These are phyloP conservation scores for Sturnira hondurensis DNA, from an alignment of 2,113 vertebrate species.

Conservation along the genomic window DNA sequence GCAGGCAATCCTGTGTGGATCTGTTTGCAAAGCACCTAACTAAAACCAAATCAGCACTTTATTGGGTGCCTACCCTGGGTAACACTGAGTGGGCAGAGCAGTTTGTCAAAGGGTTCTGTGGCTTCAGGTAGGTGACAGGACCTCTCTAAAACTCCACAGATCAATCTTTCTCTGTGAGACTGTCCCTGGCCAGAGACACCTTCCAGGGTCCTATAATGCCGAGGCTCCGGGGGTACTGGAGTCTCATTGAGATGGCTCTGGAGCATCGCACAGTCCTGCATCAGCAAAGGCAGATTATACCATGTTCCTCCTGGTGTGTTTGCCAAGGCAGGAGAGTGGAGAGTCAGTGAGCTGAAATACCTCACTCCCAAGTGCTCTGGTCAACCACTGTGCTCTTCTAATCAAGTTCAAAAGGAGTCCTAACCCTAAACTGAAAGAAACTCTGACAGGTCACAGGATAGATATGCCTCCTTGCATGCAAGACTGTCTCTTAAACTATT, in stretches of 20 bases:
- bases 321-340: background rate
- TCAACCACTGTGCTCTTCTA: background rate
- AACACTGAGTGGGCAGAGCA: background rate
- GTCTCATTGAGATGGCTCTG: background rate
- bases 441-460: rapidly evolving
- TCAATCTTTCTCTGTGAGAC: background rate
- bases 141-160: background rate
- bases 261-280: background rate
- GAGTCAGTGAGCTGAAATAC: background rate
- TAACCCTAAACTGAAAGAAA: background rate
- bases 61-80: too few relatives aligned
- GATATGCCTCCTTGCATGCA: background rate
- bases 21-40: background rate
- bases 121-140: background rate
- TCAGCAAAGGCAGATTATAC: rapidly evolving
- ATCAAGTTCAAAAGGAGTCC: background rate
- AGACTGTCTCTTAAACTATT: background rate
- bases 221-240: background rate
- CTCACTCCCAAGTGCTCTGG: background rate
- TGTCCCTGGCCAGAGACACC: background rate
- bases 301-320: rapidly evolving
- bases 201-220: background rate
- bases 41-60: background rate
- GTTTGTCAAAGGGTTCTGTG: background rate
- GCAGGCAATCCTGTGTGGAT: too few relatives aligned